Evolutionary conservation across 2,797 vertebrate species (phyloP).

Genomic region (Phataginus tricuspis): DNA sequence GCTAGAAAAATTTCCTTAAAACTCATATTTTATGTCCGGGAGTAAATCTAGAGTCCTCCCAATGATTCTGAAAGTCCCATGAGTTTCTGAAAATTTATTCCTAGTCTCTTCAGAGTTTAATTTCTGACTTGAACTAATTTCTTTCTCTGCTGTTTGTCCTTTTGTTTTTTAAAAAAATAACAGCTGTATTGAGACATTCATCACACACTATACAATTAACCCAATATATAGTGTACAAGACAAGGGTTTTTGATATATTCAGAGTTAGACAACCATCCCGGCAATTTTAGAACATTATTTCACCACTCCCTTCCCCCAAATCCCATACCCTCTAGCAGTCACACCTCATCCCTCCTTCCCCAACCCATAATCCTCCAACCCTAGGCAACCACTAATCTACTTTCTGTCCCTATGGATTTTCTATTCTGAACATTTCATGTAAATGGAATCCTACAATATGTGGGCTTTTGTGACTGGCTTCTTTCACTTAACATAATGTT

Average conservation of each 20-base stretch:
- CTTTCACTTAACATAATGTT: not conserved
- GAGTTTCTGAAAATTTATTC: slow-evolving; percentile 1
- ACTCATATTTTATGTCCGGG: not conserved
- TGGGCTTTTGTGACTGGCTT: not conserved
- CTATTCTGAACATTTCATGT: not conserved
- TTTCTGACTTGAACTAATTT: slow-evolving; percentile 28
- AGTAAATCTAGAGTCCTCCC: not conserved
- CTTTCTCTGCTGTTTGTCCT: not conserved
- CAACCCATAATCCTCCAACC: not conserved
- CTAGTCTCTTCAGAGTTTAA: not conserved
- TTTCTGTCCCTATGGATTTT: not conserved
- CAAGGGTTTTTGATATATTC: not conserved
- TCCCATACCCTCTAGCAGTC: not conserved
- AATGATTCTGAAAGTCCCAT: slow-evolving; percentile 8
- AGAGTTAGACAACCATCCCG: not conserved
- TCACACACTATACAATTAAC: not conserved
- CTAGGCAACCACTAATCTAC: not conserved
- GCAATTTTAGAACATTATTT: not conserved
- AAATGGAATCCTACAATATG: not conserved
- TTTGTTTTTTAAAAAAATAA: not conserved
- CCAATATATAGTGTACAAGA: not conserved
- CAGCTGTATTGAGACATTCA: not conserved
- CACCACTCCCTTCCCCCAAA: not conserved
- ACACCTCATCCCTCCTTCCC: not conserved
- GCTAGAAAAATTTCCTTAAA: not conserved